A percentile compares a stretch with the other conserved stretches of the same genome.
Evolutionary conservation across 2,888 invertebrate genomes (phyloP).

Genomic region (Polia nebulosa): DNA sequence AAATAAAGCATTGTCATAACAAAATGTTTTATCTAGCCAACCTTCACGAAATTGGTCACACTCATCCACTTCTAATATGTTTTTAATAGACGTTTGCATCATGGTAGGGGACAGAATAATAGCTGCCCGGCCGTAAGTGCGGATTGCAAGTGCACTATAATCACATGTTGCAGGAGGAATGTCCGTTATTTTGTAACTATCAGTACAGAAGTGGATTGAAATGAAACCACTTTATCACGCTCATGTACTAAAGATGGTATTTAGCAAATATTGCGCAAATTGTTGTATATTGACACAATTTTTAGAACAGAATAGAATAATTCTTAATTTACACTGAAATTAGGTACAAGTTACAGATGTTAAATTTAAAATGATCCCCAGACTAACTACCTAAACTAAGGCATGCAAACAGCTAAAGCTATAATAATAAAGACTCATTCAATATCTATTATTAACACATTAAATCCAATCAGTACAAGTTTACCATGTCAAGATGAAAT

Average conservation of each 20-base stretch:
- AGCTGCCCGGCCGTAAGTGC: conserved; percentile 53
- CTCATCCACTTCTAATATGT: conserved; percentile 62
- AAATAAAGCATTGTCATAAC: conserved; percentile 10
- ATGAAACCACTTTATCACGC: conserved; percentile 50
- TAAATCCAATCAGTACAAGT: too few species aligned
- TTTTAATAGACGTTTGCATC: conserved; percentile 68
- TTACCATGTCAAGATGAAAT: too few species aligned
- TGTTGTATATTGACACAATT: background rate
- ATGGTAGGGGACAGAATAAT: conserved; percentile 54
- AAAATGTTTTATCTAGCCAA: conserved; percentile 18
- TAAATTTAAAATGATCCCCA: too few species aligned
- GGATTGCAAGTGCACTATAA: conserved; percentile 71
- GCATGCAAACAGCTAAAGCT: too few species aligned
- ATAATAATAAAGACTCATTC: too few species aligned
- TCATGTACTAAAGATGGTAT: conserved; percentile 23
- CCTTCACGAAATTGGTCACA: conserved; percentile 54
- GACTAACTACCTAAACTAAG: too few species aligned
- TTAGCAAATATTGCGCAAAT: conserved; percentile 18
- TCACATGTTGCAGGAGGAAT: conserved; percentile 69
- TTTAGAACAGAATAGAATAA: too few species aligned
- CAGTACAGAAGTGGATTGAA: conserved; percentile 52
- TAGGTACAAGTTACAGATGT: too few species aligned
- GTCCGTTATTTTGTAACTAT: conserved; percentile 68
- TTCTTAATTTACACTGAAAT: too few species aligned
- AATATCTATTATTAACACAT: too few species aligned